phyloP scores from a whole-genome alignment of 1,140 invertebrate species.

The Diuraphis noxia region DNA sequence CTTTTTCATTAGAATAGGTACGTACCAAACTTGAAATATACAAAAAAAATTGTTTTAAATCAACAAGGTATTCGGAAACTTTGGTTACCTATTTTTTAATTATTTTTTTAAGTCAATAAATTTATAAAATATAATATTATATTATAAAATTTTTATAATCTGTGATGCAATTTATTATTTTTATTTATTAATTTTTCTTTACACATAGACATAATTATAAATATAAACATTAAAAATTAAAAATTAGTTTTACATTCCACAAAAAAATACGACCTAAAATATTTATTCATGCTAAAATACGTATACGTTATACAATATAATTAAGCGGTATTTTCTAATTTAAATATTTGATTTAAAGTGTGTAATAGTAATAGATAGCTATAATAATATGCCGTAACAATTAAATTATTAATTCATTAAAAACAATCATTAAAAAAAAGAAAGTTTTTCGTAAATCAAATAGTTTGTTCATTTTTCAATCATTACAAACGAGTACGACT shows the following conservation, averaged over 20 bases:
- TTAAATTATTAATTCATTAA: background rate
- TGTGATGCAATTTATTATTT: background rate
- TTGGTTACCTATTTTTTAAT: too few species aligned
- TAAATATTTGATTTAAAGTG: background rate
- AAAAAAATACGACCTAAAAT: background rate
- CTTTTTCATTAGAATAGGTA: background rate
- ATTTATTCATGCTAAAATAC: background rate
- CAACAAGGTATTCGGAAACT: too few species aligned
- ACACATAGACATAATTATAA: background rate
- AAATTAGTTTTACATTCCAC: background rate
- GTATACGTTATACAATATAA: background rate
- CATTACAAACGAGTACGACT: constrained; percentile 30
- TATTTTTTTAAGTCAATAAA: too few species aligned
- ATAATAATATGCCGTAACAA: background rate
- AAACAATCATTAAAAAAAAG: background rate
- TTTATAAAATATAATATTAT: too few species aligned
- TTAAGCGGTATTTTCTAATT: background rate
- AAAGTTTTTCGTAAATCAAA: background rate
- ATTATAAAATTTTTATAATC: too few species aligned
- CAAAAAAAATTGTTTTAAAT: too few species aligned
- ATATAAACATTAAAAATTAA: background rate
- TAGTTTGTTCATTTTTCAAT: background rate
- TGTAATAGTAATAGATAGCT: background rate
- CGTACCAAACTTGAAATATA: too few species aligned
- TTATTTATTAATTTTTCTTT: background rate